Evolutionary conservation across 2,113 vertebrate genomes (phyloP).

Genomic region (Dromaius novaehollandiae): DNA sequence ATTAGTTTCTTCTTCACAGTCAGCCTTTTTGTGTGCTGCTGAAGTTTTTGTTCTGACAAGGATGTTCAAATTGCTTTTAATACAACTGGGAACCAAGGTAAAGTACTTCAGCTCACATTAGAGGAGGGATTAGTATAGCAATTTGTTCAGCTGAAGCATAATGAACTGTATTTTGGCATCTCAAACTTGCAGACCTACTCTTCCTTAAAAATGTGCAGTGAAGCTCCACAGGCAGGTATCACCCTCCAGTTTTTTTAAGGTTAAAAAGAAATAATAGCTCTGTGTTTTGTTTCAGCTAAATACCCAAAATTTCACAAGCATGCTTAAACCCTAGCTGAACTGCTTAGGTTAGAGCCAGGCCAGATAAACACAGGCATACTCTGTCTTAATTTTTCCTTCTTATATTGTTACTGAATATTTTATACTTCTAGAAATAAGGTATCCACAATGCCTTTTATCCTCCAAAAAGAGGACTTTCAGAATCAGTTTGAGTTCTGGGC

Average conservation of each 20-base stretch:
- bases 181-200: neutral
- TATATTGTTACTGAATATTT: neutral
- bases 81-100: neutral
- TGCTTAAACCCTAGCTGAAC: neutral
- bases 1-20: neutral
- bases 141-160: slow-evolving; percentile 4
- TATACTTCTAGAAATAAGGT: neutral
- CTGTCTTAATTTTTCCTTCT: neutral
- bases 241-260: neutral
- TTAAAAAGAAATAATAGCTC: neutral
- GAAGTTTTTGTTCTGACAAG: neutral
- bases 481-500: neutral
- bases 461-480: neutral
- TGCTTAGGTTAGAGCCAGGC: neutral
- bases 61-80: neutral
- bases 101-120: neutral
- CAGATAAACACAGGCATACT: neutral
- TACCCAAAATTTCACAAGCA: neutral
- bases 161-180: neutral
- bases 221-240: neutral
- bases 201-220: neutral
- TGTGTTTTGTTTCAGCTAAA: neutral
- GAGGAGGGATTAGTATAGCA: neutral
- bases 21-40: neutral
- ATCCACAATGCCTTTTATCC: neutral